Evolutionary conservation across 2,113 vertebrate genomes (phyloP), one percentile per base, ranked within the genome.

Genomic region (Aphyosemion australe): DNA sequence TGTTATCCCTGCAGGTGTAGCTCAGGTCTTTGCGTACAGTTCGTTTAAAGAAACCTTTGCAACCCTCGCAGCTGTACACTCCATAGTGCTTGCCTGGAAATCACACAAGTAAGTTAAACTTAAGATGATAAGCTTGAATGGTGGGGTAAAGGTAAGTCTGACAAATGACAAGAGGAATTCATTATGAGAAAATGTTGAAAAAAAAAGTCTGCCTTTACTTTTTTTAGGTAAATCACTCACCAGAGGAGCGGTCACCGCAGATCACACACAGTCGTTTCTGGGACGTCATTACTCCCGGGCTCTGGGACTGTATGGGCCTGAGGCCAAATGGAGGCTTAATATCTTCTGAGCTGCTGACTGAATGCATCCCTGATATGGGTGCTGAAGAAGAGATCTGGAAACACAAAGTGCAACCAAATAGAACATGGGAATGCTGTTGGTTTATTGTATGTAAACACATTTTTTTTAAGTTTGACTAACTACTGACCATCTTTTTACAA

Each of bases 31-130:
- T 99, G 65, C 97, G 84, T 31, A 99, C 95, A 0, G 97, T 98
- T 64, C 96, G 93, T 84, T 99, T 99, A 85, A 99, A 99, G 90
- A 99, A 99, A 37, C 96, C 96, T 82, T 99, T 99, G 88, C 97
- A 98, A 64, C 97, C 97, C 78, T 98, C 97, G 12, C 97, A 99
- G 84, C 96, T 98, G 88, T 98, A 97, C 20, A 99, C 97, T 0
- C 97, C 96, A 0, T 99, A 99, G 87, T 99, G 97, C 86, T 99
- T 99, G 26, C 97, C 97, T 99, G 80, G 26, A 61, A 61, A 68
- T 37, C 18, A 61, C 16, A 46, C 6, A 32, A 43, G 48, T 47
- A 21, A 13, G 12, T 2, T 8, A 14, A 18, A 5, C 69, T 34
- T 65, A 7, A 11, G 8, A 11, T 7, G 20, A 46, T 32, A 61